Base-by-base conservation (phyloP, 2,797 vertebrate species). In the Pipistrellus nathusii region DNA sequence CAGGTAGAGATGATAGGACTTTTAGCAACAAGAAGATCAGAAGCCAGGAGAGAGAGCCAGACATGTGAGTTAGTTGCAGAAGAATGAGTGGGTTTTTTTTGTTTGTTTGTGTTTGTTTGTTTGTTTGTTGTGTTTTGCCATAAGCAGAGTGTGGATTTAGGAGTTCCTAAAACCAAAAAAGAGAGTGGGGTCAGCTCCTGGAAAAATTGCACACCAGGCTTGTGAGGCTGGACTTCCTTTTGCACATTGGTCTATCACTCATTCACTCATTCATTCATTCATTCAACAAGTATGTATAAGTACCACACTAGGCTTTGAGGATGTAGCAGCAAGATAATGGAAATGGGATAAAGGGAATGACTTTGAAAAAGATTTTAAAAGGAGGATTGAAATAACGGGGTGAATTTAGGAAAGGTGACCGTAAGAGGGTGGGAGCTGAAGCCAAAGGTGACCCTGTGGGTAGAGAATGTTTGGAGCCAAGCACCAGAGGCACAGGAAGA, bases 1-100 rank as follows among this genome's bases (percentile, higher is more conserved):
- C 14, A 89, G 35, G 44, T 14, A 66, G 46, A 86, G 38, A 73
- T 53, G 81, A 91, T n/a, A 91, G 73, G 38, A 25, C 30, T 93
- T 32, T 51, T n/a, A 78, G 13, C 17, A 57, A 12, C 23, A 48
- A 53, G 76, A 59, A 83, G 13, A 75, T 21, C 68, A 94, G 25
- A 53, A 7, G 44, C 71, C 27, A 62, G 8, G 46, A 25, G 44
- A 91, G 59, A 83, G 11, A n/a, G 44, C 71, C 90, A 77, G 77
- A 35, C n/a, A 73, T 5, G 0, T 4, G 23, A 27, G 17, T 14
- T 64, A n/a, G 23, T 15, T 25, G 27, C 4, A 0, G 51, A 44
- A 86, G 18, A 30, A 38, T 13, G 11, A 68, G 11, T 8, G 12
- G 5, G 59, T 3, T 48, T 59, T 25, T 11, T 25, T 57, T 57